phyloP scores from a whole-genome alignment of 2,797 vertebrate genomes.

The Lates japonicus region DNA sequence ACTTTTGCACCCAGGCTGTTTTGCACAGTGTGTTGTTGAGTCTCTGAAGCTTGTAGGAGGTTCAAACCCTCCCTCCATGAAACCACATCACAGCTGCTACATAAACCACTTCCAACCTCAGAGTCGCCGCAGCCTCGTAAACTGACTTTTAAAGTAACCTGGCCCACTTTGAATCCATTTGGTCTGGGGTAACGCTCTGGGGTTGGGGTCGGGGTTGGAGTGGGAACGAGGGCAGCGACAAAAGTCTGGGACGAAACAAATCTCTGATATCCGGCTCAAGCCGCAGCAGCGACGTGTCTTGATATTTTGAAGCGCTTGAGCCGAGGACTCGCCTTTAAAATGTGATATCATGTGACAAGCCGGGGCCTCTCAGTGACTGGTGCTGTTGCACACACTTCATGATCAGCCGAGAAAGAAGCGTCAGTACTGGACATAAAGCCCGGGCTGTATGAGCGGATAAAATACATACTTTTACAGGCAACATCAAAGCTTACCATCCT shows the following conservation, averaged over 20 bases:
- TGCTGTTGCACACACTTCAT: constrained; percentile 31
- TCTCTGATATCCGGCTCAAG: constrained; percentile 54
- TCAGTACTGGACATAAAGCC: constrained; percentile 11
- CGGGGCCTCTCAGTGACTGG: constrained; percentile 40
- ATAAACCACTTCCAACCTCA: constrained; percentile 19
- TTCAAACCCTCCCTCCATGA: constrained; percentile 6
- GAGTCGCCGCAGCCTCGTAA: constrained; percentile 22
- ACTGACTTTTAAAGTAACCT: constrained; percentile 51
- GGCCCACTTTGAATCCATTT: constrained; percentile 42
- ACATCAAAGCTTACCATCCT: constrained; percentile 70
- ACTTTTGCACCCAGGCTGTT: constrained; percentile 36
- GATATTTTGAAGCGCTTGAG: constrained; percentile 57
- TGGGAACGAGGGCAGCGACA: constrained; percentile 31
- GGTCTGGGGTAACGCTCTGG: constrained; percentile 3
- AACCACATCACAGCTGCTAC: constrained; percentile 17
- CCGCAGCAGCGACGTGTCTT: constrained; percentile 49
- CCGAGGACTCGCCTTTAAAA: constrained; percentile 53
- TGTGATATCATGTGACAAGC: constrained; percentile 70
- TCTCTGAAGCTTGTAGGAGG: constrained; percentile 11
- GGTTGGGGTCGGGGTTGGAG: too few species aligned
- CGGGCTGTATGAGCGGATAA: constrained; percentile 30
- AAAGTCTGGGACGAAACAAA: constrained; percentile 58
- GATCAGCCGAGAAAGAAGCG: constrained; percentile 13
- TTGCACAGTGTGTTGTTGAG: constrained; percentile 12
- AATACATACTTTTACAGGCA: constrained; percentile 58